phyloP scores from a whole-genome alignment of 2,888 invertebrate species.

The Heliconius cydno region DNA sequence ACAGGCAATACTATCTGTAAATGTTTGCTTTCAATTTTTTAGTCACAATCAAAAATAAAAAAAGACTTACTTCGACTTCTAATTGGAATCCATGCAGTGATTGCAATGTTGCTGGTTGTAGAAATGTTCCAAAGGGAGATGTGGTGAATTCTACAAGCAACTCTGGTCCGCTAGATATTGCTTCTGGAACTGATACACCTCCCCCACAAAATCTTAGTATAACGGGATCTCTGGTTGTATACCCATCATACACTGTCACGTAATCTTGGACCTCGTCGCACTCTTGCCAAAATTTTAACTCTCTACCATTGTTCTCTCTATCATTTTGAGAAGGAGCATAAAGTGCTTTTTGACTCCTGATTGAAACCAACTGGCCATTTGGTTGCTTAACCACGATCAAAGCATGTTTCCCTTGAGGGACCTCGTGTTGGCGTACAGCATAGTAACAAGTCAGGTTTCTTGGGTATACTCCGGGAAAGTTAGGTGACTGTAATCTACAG shows the following conservation, averaged over 20 bases:
- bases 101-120: conserved; percentile 90
- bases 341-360: conserved; percentile 89
- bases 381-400: conserved; percentile 93
- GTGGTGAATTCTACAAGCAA: conserved; percentile 94
- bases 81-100: conserved; percentile 94
- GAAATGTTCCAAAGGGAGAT: conserved; percentile 94
- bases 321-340: conserved; percentile 83
- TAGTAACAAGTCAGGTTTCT: conserved; percentile 97
- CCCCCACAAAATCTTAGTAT: conserved; percentile 95
- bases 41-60: not conserved
- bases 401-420: conserved; percentile 94
- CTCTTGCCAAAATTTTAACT: conserved; percentile 90
- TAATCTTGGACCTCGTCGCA: conserved; percentile 95
- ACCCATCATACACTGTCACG: conserved; percentile 94
- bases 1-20: not conserved
- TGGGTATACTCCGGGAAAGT: conserved; percentile 96
- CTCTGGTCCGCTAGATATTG: conserved; percentile 94
- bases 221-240: conserved; percentile 93
- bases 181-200: conserved; percentile 92
- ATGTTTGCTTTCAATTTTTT: conserved; percentile 4
- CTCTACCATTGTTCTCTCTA: conserved; percentile 82
- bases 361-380: conserved; percentile 92
- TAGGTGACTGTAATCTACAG: conserved; percentile 95
- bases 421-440: conserved; percentile 93
- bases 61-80: conserved; percentile 86